Evolutionary conservation across 1,140 invertebrate species (phyloP).

Genomic region (Bemisia tabaci): DNA sequence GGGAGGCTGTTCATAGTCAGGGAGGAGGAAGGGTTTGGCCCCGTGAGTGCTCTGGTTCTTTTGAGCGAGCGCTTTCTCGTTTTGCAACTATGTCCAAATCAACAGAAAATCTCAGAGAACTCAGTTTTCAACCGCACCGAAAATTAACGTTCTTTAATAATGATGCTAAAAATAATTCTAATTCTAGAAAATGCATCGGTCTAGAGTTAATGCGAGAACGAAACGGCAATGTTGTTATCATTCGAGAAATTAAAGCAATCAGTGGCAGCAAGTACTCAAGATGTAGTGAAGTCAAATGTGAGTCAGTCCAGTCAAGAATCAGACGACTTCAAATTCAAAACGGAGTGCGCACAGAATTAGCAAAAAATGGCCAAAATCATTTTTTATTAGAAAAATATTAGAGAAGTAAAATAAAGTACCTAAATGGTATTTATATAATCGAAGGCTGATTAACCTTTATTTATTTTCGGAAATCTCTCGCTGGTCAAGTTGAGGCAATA

Average conservation of each 20-base stretch:
- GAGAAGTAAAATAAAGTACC: no score
- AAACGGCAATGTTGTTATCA: constrained; percentile 36
- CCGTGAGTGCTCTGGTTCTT: constrained; percentile 35
- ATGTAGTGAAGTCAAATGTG: constrained; percentile 40
- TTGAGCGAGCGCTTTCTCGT: constrained; percentile 35
- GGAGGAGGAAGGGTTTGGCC: constrained; percentile 30
- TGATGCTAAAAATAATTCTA: constrained; percentile 5
- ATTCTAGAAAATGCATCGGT: constrained; percentile 14
- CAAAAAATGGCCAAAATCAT: background rate
- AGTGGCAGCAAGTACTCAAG: constrained; percentile 37
- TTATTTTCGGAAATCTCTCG: no score
- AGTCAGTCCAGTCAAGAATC: constrained; percentile 38
- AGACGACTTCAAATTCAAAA: constrained; percentile 35
- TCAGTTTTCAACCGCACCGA: constrained; percentile 8
- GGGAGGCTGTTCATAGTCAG: constrained; percentile 27
- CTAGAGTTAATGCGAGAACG: constrained; percentile 21
- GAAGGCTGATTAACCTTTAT: no score
- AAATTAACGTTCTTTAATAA: background rate
- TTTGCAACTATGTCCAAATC: constrained; percentile 25
- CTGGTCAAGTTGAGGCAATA: no score
- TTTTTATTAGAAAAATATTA: background rate
- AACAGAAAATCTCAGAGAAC: constrained; percentile 2
- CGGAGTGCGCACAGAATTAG: constrained; percentile 13
- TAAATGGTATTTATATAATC: no score
- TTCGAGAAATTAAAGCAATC: constrained; percentile 35